Percentiles rank a stretch among this genome's conserved stretches.
These are phyloP conservation scores for Nannobrachium achirus DNA, from an alignment of 2,113 vertebrate species.

Conservation along the genomic window DNA sequence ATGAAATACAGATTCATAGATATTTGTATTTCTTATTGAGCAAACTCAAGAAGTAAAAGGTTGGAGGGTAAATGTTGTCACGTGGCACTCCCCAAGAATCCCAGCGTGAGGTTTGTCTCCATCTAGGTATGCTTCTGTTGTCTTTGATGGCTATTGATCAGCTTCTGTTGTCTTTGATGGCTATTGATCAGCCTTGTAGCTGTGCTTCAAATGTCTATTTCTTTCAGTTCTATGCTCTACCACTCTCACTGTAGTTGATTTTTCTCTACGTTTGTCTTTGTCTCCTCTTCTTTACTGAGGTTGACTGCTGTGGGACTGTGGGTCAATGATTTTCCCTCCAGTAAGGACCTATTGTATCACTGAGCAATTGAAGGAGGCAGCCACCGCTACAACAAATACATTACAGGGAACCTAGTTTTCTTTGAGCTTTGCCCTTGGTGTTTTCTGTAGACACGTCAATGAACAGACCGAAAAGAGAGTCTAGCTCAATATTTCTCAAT, in stretches of 20 bases:
- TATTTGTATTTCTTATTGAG: background rate
- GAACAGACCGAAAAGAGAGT: background rate
- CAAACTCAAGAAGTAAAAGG: background rate
- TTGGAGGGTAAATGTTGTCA: background rate
- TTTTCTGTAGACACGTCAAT: background rate
- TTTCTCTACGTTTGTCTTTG: background rate
- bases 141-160: background rate
- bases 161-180: background rate
- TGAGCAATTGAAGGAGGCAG: slow-evolving; percentile 7
- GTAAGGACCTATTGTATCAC: background rate
- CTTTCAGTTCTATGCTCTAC: background rate
- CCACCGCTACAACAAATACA: background rate
- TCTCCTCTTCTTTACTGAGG: background rate
- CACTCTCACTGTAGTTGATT: background rate
- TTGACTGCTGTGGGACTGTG: slow-evolving; percentile 8
- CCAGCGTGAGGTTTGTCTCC: background rate
- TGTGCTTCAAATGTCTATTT: slow-evolving; percentile 24
- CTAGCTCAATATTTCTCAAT: background rate
- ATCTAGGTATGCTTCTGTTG: background rate
- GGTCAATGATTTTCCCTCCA: slow-evolving; percentile 15
- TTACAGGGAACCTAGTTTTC: background rate
- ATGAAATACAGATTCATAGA: background rate
- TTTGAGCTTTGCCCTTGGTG: background rate
- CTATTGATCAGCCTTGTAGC: slow-evolving; percentile 7
- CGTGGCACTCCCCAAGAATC: background rate